Evolutionary conservation across 2,888 invertebrate species (phyloP), one percentile per base, ranked within the genome.

Genomic region (Emmelina monodactyla): DNA sequence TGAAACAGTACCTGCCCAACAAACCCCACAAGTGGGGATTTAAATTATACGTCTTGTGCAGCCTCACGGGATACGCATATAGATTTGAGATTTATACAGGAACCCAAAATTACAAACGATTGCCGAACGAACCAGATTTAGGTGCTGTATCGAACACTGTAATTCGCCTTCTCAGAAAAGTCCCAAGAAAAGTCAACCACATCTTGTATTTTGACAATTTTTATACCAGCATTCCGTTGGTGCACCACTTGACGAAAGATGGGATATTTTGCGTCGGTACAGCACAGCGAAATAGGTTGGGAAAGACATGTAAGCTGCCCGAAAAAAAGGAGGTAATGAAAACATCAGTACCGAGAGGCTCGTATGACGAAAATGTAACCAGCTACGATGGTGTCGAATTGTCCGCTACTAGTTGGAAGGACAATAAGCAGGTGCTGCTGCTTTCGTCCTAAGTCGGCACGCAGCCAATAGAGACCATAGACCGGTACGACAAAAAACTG

Each of bases 381-480:
- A 16, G 14, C 28, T 35, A 29, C 31, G 39, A 41, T 32, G 36
- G 40, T 32, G 30, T 38, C n/a, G 40, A 37, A 22, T 30, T 36
- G 12, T 36, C 33, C 9, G 34, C 25, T 13, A 33, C 35, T 16
- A 22, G 35, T 29, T 52, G 51, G 50, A 42, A 43, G 28, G 49
- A 53, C 37, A 50, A 51, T 34, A 47, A 44, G 43, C 37, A 34
- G 32, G 53, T 55, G 13, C 40, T 37, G 12, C 38, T 51, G 29
- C 31, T 42, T 2, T 54, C 51, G 15, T 47, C 44, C 22, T 53
- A 46, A 44, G 45, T 43, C 36, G 53, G 51, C 25, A 35, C 42
- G 16, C 33, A 46, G 35, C 51, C 53, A 31, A 31, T 31, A 22
- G 32, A 32, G 19, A 35, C 38, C 25, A 31, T 35, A 3, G 32